Base-by-base conservation (phyloP, 1,140 invertebrate species). In the Halyomorpha halys region DNA sequence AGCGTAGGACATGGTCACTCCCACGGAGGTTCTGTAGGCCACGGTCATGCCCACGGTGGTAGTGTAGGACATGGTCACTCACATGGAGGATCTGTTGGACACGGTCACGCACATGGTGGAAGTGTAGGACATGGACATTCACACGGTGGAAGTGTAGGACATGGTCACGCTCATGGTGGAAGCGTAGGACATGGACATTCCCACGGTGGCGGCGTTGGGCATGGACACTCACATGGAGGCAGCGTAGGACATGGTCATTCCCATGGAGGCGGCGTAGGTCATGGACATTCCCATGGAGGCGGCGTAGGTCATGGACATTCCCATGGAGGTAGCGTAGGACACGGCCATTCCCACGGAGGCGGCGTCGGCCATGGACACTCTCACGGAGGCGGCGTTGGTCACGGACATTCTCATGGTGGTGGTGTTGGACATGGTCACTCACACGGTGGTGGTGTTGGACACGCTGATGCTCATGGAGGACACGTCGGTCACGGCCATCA, bases 1-100 rank as follows among this genome's bases (percentile, higher is more conserved):
- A 65, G 64, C 53, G 64, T 65, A 19, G 64, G 64, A 54, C 64
- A 65, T 54, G 64, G 64, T 4, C 64, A 65, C n/a, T 49, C 59
- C 11, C 64, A 65, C 34, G 64, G 64, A n/a, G 64, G 64, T 2
- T 61, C 59, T 62, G 59, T 65, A 18, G 64, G 64, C 30, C 64
- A 65, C 34, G 64, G 64, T 34, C 64, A 65, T 59, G 61, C 64
- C 30, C 64, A 65, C 34, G 64, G 64, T 4, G 64, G 64, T 30
- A 65, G 64, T 39, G 45, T 65, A 14, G 63, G 63, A 16, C 63
- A 65, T 18, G 63, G 63, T 3, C 63, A 65, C n/a, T 59, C 63
- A 18, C 63, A 65, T 45, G 64, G 64, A 8, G 64, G 64, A 18
- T 39, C 51, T 11, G 47, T 19, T 11, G 47, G n/a, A 19, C 47